Conservation (phyloP, 2,113 vertebrate genomes). For the Tupaia tana region DNA sequence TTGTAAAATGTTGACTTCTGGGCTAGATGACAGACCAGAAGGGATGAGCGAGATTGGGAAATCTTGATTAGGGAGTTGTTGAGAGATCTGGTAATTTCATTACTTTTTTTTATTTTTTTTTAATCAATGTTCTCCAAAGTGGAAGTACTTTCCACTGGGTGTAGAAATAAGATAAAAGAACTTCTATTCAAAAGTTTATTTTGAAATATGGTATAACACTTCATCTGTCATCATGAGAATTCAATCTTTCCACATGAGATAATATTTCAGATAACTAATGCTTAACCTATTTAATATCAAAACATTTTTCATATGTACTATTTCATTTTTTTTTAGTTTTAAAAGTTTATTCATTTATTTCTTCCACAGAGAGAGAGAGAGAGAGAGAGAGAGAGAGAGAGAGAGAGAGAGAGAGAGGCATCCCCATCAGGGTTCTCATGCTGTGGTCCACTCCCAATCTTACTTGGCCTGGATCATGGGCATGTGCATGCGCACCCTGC, state of each 20-base stretch:
- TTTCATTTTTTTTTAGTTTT: no score
- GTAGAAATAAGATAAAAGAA: conserved; percentile 20
- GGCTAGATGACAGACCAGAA: background rate
- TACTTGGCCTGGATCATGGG: no score
- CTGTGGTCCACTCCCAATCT: no score
- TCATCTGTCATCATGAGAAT: conserved; percentile 3
- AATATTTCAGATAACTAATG: conserved; percentile 53
- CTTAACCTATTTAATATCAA: conserved; percentile 33
- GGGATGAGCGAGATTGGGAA: background rate
- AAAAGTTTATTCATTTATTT: no score
- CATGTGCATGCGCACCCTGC: no score
- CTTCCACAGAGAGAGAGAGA: no score
- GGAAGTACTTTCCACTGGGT: background rate
- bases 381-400: no score
- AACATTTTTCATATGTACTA: conserved; percentile 19
- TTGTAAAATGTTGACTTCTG: background rate
- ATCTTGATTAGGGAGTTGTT: background rate
- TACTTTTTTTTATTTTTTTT: background rate
- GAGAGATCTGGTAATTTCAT: conserved; percentile 12
- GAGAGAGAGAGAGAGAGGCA: no score
- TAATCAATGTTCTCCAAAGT: background rate
- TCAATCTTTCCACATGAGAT: conserved; percentile 6
- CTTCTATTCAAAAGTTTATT: conserved; percentile 48
- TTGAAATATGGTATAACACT: conserved; percentile 12
- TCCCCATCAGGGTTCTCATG: no score